Base-by-base conservation (phyloP, 1,140 invertebrate genomes). In the Steinernema feltiae region DNA sequence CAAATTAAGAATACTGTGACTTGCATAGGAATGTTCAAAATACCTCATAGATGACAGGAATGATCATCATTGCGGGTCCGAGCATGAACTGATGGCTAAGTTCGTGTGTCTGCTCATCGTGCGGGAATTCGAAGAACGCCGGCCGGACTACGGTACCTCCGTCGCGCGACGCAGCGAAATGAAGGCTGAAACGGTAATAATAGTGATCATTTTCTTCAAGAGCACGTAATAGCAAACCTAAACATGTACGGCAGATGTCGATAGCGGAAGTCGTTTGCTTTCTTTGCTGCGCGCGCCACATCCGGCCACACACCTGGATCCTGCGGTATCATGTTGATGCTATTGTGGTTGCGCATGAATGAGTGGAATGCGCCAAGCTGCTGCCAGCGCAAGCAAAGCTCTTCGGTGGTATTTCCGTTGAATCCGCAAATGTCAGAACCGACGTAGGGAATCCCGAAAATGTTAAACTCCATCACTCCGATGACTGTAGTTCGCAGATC, bases 401-500 rank as follows among this genome's bases (percentile, higher is more conserved):
- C 80, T 31, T 81, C 80, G 30, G 35, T 78, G 12, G 75, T 75
- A 12, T 79, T 80, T 12, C 77, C 79, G 71, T 80, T 82, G 73
- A 88, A 88, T 15, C 85, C 86, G 74, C 86, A 87, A 48, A 87
- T 83, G 72, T 87, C 87, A 53, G 79, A 78, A n/a, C 87, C 86
- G 35, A 87, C 85, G 78, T 87, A 80, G 3, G 30, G 70, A 48
- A 89, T 91, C 71, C 93, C 94, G 88, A 93, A 94, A 53, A 95
- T 87, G 82, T 91, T 92, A 87, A 92, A 93, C 81, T 90, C 91
- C 69, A 70, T 75, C 7, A 77, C 83, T 15, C 83, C 83, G 32
- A 85, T 85, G 30, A 90, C 87, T 17, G 88, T 87, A 46, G 80
- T 84, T 46, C 81, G 79, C 71, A 90, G 76, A 78, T 90, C 86